A percentile compares a stretch with the other conserved stretches of the same genome.
phyloP scores from a whole-genome alignment of 2,797 vertebrate genomes.

The Anas acuta region DNA sequence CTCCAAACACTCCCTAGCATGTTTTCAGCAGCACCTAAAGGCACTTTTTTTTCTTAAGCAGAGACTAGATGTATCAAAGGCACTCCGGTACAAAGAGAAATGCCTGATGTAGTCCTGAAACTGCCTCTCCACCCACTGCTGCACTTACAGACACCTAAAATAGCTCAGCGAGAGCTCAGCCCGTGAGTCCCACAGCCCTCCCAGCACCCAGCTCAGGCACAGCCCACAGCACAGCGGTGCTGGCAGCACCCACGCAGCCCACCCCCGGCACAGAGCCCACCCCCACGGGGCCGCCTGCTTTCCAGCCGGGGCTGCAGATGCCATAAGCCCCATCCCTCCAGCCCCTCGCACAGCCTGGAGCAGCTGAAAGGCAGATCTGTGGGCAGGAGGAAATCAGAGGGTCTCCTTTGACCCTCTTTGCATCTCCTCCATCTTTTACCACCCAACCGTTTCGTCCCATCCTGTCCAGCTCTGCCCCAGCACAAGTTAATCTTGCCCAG shows the following conservation, averaged over 20 bases:
- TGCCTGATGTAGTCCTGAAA: neutral
- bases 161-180: neutral
- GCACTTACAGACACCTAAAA: neutral
- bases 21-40: neutral
- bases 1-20: no score
- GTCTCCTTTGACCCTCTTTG: neutral
- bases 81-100: neutral
- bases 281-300: neutral
- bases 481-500: neutral
- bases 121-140: neutral
- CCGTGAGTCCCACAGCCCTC: accelerated
- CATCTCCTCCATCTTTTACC: neutral
- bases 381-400: neutral
- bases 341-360: neutral
- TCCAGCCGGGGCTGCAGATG: neutral
- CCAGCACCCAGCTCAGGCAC: neutral
- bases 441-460: neutral
- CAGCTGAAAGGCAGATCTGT: neutral
- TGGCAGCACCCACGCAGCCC: accelerated
- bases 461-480: neutral
- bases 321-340: neutral
- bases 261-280: no score
- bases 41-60: neutral
- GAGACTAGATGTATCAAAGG: neutral
- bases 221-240: accelerated